Base-by-base conservation (phyloP, 2,888 invertebrate species). In the Epinotia nisella region DNA sequence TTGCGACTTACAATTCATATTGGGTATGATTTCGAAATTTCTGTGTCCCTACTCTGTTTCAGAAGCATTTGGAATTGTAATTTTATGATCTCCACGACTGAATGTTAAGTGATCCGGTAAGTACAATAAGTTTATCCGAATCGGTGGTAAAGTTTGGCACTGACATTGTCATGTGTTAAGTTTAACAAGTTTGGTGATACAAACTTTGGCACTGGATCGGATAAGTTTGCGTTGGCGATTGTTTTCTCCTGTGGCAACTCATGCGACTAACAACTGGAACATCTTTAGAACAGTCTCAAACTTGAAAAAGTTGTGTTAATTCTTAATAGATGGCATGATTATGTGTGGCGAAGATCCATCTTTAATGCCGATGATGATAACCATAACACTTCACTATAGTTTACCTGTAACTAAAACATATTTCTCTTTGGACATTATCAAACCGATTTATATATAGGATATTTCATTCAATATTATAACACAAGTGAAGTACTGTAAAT, bases 1-100 rank as follows among this genome's bases (percentile, higher is more conserved):
- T 89, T 84, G 73, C 56, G 70, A 75, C 80, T 79, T 75, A 17
- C 70, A 70, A 82, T 82, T 82, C 80, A 78, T 73, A 70, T 75
- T 66, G 75, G 75, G 77, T 77, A 60, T 64, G n/a, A 49, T 65
- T 72, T 70, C 64, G 74, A 68, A 72, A 73, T 76, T 73, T 75
- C 74, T 56, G 49, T 60, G 71, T 75, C 53, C 68, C 64, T 68
- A 49, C 62, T 73, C 58, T 73, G 73, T 73, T 73, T 29, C 73
- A 73, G 72, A 68, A 39, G 45, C 68, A 59, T 69, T 51, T 59
- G 68, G 45, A 73, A 73, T 73, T 69, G 56, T 59, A 69, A 69
- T 73, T 73, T 73, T 64, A 58, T 45, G 58, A 59, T 62, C 65
- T 71, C 21, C 21, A 51, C 70, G 59, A 17, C 62, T 13, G 64